Evolutionary conservation across 2,888 invertebrate genomes (phyloP).

Genomic region (Eurytoma adleriae): DNA sequence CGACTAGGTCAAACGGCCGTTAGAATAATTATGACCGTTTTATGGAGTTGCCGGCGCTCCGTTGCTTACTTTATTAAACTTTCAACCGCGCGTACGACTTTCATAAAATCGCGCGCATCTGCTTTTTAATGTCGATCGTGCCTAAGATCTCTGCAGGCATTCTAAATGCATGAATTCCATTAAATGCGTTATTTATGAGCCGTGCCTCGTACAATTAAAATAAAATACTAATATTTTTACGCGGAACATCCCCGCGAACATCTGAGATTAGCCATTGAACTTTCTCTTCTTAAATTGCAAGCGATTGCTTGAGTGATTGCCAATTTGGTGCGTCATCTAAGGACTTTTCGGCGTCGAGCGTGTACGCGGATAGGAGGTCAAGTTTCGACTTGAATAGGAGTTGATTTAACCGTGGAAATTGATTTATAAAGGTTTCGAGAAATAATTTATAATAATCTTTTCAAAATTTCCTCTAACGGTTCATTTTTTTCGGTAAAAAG

Average conservation of each 20-base stretch:
- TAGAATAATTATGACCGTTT: constrained; percentile 23
- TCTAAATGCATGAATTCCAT: constrained; percentile 1
- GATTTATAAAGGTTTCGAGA: no score
- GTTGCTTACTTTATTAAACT: constrained; percentile 16
- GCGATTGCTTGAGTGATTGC: neutral
- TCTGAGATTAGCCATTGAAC: neutral
- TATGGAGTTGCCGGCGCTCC: neutral
- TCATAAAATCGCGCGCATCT: constrained; percentile 25
- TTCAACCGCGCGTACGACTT: constrained; percentile 20
- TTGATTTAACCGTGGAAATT: no score
- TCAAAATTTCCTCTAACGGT: no score
- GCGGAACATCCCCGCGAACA: neutral
- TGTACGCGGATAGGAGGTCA: no score
- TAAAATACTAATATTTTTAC: constrained; percentile 5
- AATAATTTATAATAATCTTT: no score
- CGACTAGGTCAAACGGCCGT: neutral
- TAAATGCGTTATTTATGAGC: constrained; percentile 8
- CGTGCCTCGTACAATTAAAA: neutral
- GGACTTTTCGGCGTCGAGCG: no score
- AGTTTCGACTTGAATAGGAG: no score
- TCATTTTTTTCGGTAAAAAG: no score
- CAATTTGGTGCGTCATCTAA: neutral
- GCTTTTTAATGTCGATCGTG: constrained; percentile 24
- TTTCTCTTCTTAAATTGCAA: constrained; percentile 33
- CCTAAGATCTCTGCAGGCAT: neutral